Percentiles rank a stretch among this genome's conserved stretches.
Conservation (phyloP, 2,797 vertebrate species). For the Clarias pachynema region DNA sequence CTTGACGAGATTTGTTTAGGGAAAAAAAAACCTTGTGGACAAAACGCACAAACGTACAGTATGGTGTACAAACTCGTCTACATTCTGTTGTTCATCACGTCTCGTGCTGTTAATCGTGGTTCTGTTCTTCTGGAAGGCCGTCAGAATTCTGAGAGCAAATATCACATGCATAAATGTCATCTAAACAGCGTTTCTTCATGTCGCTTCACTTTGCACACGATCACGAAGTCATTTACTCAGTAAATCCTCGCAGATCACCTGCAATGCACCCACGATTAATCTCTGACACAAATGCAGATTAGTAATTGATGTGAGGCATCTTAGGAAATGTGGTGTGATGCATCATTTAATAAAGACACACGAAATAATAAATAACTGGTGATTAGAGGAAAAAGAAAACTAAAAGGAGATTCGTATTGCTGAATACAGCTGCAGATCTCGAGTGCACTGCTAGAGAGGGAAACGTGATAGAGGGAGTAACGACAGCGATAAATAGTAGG, state of each 20-base stretch:
- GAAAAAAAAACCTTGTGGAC: not conserved
- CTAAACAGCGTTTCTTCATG: not conserved
- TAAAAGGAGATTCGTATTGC: not conserved
- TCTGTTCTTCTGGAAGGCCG: not conserved
- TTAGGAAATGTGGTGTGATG: not conserved
- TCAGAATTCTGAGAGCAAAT: not conserved
- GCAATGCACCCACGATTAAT: not conserved
- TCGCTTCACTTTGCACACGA: not conserved
- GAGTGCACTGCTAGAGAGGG: not conserved
- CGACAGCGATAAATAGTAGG: not conserved
- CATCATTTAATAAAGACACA: not conserved
- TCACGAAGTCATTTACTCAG: not conserved
- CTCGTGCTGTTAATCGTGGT: not conserved
- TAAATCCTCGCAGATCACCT: conserved; percentile 1
- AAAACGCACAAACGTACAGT: no score
- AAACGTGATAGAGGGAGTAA: not conserved
- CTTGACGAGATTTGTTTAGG: not conserved
- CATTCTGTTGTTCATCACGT: not conserved
- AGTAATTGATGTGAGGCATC: not conserved
- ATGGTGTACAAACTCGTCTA: not conserved
- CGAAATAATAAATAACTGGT: not conserved
- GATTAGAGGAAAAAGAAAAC: not conserved
- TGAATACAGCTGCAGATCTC: not conserved
- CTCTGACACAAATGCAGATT: not conserved
- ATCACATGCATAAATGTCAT: not conserved